Evolutionary conservation across 2,113 vertebrate genomes (phyloP), one percentile per base, ranked within the genome.

Genomic region (Pteropus alecto): DNA sequence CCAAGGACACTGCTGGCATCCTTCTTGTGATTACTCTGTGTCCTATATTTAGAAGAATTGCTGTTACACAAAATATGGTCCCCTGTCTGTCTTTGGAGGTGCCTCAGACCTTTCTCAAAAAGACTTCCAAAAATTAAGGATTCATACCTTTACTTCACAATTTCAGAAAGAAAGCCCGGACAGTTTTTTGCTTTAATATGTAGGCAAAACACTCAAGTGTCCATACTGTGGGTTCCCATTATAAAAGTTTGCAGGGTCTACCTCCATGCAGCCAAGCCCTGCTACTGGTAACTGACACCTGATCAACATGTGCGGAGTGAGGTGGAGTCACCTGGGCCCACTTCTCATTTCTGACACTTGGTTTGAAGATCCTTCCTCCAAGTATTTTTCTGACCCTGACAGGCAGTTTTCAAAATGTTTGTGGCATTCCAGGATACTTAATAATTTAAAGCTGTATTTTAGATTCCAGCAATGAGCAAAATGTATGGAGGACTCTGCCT

Each of bases 21-120:
- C 95, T 93, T 77, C 94, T 77, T 86, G 77, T 67, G 94, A 92
- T 87, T 60, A 78, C 96, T 95, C 58, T 56, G 56, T 4, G 43
- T 67, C 92, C 97, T 97, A 93, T 94, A 95, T 94, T 96, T 97
- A 97, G 96, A 89, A 97, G 87, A 96, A 93, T 95, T 70, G 51
- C 94, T 76, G 77, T 85, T 81, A 93, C 88, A 84, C 58, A 76
- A 93, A 96, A 97, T 96, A 96, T 76, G 95, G 94, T 94, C 94
- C 68, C 89, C 46, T 78, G 51, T 91, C 82, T 94, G 91, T 84
- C 91, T 61, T 21, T 38, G 43, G 71, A 85, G 41, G 67, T 79
- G 78, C 67, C 83, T 84, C 67, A 35, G 33, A 24, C 83, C 86
- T 93, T 86, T 81, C 93, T 85, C 93, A 54, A 21, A 90, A 94